Evolutionary conservation across 2,888 invertebrate genomes (phyloP), one percentile per base, ranked within the genome.

Genomic region (Drosophila mettleri): DNA sequence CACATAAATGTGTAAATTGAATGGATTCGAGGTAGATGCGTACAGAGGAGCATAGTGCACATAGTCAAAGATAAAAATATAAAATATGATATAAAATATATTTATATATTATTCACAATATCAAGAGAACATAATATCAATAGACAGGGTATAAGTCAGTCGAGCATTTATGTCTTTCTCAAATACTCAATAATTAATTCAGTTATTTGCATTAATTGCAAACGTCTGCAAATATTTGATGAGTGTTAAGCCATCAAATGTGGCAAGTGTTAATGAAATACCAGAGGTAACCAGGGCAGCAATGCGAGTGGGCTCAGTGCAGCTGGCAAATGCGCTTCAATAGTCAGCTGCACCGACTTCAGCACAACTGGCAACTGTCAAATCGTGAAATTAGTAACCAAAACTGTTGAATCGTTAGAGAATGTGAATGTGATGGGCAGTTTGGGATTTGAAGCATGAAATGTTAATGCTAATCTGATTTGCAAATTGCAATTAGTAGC

Each of bases 401-500:
- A 46, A 38, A 51, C 20, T 31, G 48, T 34, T 34, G 36, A 41
- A 52, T 57, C 18, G 20, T 3, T 51, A 31, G 27, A 33, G 24
- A 39, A 53, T 43, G 16, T 22, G 31, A 54, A 39, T 12, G 2
- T 27, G 9, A 43, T 43, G 24, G 34, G 27, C 39, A 33, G 18
- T 24, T 38, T 14, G 20, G 27, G 18, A 33, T 31, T 18, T 38
- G n/a, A 16, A 3, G 31, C 46, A 41, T 55, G 51, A 49, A 62
- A 68, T 59, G 53, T 63, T 64, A 67, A 71, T 69, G 68, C 58
- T 59, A 64, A 73, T 66, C 63, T 58, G 57, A 79, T 75, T 71
- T 53, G 66, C 61, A 55, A 64, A 69, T 75, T 65, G 63, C 71
- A 79, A 81, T 81, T 81, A 79, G 70, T 46, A 54, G 14, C 14